A percentile compares a stretch with the other conserved stretches of the same genome.
Evolutionary conservation across 1,140 invertebrate genomes (phyloP).

Genomic region (Papilio aristodemus): DNA sequence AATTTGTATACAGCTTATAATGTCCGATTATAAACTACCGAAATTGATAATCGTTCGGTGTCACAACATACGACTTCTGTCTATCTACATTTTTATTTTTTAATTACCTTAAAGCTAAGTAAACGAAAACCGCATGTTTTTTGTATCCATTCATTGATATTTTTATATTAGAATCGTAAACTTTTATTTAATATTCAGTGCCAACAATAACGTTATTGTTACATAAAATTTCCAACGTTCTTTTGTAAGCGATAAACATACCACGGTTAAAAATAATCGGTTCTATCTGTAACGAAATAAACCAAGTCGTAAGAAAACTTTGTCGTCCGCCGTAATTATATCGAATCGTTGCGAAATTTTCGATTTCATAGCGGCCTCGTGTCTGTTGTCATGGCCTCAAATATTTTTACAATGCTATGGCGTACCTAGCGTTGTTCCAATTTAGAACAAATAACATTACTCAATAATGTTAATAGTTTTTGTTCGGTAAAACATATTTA

Average conservation of each 20-base stretch:
- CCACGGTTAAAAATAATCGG: conserved; percentile 27
- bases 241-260: conserved; percentile 16
- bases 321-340: conserved; percentile 31
- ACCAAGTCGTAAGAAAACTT: conserved; percentile 21
- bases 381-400: conserved; percentile 26
- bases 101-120: background rate
- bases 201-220: conserved; percentile 27
- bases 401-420: conserved; percentile 29
- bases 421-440: conserved; percentile 25
- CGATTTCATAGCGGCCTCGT: conserved; percentile 27
- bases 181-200: conserved; percentile 5
- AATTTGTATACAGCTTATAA: no score
- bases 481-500: background rate
- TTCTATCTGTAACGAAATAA: conserved; percentile 14
- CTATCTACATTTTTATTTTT: background rate
- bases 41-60: no score
- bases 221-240: conserved; percentile 9
- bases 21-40: no score
- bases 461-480: conserved; percentile 1
- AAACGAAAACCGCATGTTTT: background rate
- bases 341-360: conserved; percentile 30
- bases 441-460: conserved; percentile 25
- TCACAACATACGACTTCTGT: background rate
- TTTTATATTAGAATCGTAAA: conserved; percentile 7
- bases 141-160: conserved; percentile 13